phyloP scores from a whole-genome alignment of 1,140 invertebrate species.

The Aphaenogaster ashmeadi region DNA sequence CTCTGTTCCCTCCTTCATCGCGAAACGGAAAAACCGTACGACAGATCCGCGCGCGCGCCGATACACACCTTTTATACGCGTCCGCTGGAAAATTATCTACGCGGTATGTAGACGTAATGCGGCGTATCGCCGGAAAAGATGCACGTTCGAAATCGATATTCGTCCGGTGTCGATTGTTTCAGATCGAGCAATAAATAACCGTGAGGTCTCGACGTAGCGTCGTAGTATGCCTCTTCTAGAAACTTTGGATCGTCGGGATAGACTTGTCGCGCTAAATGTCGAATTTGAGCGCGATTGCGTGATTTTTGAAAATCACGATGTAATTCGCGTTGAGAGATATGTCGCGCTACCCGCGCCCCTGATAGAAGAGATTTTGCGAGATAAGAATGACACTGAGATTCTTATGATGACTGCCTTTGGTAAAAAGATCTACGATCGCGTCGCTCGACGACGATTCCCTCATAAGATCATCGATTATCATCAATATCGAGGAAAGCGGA shows the following conservation, averaged over 20 bases:
- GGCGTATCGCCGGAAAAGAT: background rate
- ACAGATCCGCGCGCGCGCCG: no score
- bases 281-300: background rate
- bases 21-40: background rate
- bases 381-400: slow-evolving; percentile 9
- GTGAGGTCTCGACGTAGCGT: background rate
- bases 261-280: background rate
- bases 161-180: slow-evolving; percentile 5
- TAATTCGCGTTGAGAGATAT: background rate
- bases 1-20: no score
- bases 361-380: background rate
- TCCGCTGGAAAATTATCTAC: background rate
- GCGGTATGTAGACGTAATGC: background rate
- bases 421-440: slow-evolving; percentile 7
- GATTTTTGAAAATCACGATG: slow-evolving; percentile 18
- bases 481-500: background rate
- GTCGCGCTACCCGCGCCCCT: background rate
- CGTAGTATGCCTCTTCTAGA: background rate
- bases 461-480: slow-evolving; percentile 18
- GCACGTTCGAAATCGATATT: background rate
- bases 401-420: background rate
- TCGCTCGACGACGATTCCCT: slow-evolving; percentile 12
- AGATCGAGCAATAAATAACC: background rate
- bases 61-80: background rate
- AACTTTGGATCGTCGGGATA: background rate